A percentile compares a stretch with the other conserved stretches of the same genome.
These are phyloP conservation scores for Leucoptera coffeella DNA, from an alignment of 2,888 invertebrate genomes.

Conservation along the genomic window DNA sequence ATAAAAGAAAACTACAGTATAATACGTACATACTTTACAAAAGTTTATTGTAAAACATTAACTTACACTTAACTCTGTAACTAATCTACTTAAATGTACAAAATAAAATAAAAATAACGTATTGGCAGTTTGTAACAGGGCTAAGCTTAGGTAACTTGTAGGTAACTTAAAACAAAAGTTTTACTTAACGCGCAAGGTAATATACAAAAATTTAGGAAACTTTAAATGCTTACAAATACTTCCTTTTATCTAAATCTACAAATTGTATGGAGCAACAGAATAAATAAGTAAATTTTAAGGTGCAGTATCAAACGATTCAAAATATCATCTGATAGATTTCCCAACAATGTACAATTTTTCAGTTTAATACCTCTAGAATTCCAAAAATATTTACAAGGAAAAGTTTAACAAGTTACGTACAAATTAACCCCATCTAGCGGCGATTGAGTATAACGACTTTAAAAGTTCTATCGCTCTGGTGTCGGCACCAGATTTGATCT, in stretches of 20 bases:
- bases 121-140: constrained; percentile 4
- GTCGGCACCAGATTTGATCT: constrained; percentile 56
- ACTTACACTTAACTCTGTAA: constrained; percentile 17
- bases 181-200: too few species aligned
- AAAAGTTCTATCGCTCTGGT: constrained; percentile 75
- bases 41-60: constrained; percentile 26
- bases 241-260: too few species aligned
- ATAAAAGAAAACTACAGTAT: too few species aligned
- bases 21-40: constrained; percentile 15
- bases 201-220: too few species aligned
- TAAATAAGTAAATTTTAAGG: too few species aligned
- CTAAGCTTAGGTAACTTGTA: constrained; percentile 14
- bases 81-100: constrained; percentile 16
- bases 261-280: too few species aligned
- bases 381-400: too few species aligned
- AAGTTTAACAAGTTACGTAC: too few species aligned
- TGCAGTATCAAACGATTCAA: too few species aligned
- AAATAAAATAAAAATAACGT: constrained; percentile 17
- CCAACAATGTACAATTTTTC: too few species aligned
- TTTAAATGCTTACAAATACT: constrained; percentile 2
- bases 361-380: background rate
- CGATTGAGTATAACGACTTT: constrained; percentile 77
- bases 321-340: too few species aligned
- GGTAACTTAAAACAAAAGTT: constrained; percentile 41
- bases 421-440: constrained; percentile 74